Evolutionary conservation across 2,797 vertebrate species (phyloP), one percentile per base, ranked within the genome.

Genomic region (Falco cherrug): DNA sequence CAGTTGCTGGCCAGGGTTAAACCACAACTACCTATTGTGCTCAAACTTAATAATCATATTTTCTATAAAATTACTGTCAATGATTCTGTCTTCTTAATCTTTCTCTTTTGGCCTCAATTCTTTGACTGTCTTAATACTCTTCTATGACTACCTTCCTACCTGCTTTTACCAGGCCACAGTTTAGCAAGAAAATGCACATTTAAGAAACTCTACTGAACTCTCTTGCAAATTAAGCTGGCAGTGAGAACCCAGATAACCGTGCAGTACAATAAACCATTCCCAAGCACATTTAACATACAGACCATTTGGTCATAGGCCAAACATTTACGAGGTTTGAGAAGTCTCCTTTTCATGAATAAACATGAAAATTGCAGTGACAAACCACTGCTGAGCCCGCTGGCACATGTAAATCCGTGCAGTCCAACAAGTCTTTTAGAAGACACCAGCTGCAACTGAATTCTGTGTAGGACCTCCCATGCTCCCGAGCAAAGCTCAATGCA

Each of bases 251-350:
- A 41, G 63, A 22, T 16, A 47, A 22, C 37, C 7, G 3, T 67
- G 18, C 70, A 22, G 28, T 20, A 54, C 29, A 61, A 71, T 9
- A 67, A 47, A 11, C 31, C 47, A 4, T 71, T 48, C 47, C 65
- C 47, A 37, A 48, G 47, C 53, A 67, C 53, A 25, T 37, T 28
- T 54, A 50, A 51, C 24, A 17, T 9, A 5, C 26, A 31, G 50
- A 11, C 20, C 37, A n/a, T 21, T 16, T 0, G 0, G 28, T 31
- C 56, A 43, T 1, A 29, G 54, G 31, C 14, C 60, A 67, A 26
- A 26, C 19, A 14, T 37, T 60, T 19, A 5, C 22, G 17, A 28
- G 28, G 20, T 74, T 12, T 73, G 64, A 65, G 60, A 50, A 73
- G 61, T 45, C 20, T 31, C 11, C 28, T 68, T 50, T 33, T 68